phyloP scores from a whole-genome alignment of 2,888 invertebrate genomes.

The Tachystola acroxantha region DNA sequence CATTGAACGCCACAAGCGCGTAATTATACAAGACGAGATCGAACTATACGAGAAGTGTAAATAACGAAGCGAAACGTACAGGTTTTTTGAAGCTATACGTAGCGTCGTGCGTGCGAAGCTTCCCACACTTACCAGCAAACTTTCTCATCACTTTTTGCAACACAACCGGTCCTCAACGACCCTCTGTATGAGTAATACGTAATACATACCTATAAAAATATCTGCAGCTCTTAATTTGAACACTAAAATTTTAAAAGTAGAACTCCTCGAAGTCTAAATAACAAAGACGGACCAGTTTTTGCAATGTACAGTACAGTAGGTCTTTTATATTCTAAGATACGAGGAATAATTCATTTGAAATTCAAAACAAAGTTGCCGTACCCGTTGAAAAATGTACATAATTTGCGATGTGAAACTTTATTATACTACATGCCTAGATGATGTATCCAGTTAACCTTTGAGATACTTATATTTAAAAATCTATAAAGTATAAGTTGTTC shows the following conservation, averaged over 20 bases:
- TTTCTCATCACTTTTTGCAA: constrained; percentile 37
- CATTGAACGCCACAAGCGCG: too few species aligned
- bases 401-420: constrained; percentile 6
- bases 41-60: too few species aligned
- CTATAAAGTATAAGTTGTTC: background rate
- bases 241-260: constrained; percentile 1
- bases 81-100: constrained; percentile 18
- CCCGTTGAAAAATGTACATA: constrained; percentile 7
- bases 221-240: background rate
- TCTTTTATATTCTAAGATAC: constrained; percentile 3
- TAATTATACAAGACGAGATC: too few species aligned
- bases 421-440: constrained; percentile 1
- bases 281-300: constrained; percentile 3
- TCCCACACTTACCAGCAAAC: constrained; percentile 45
- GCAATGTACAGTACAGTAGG: background rate
- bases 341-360: constrained; percentile 3
- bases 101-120: constrained; percentile 63
- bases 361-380: constrained; percentile 5
- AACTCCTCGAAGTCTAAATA: background rate
- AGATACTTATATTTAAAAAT: background rate
- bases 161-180: constrained; percentile 1
- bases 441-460: constrained; percentile 8
- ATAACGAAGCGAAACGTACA: too few species aligned
- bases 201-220: constrained; percentile 1
- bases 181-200: background rate